Evolutionary conservation across 2,888 invertebrate genomes (phyloP).

Genomic region (Drosophila cognata): DNA sequence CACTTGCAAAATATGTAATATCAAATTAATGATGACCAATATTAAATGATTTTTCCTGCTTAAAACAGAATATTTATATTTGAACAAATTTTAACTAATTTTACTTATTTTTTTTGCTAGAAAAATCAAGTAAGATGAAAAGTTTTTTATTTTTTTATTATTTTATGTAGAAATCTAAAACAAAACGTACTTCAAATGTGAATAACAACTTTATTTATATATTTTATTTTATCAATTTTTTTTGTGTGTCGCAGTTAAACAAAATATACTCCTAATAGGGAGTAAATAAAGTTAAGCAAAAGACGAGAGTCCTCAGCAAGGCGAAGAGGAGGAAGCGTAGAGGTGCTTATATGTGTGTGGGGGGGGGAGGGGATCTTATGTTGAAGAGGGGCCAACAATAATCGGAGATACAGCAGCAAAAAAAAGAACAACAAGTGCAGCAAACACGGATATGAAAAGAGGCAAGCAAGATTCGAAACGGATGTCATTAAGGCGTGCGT

Average conservation of each 20-base stretch:
- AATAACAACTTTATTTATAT: neutral
- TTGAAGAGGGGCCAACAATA: conserved; percentile 36
- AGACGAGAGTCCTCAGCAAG: conserved; percentile 29
- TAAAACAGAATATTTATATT: neutral
- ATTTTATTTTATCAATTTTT: neutral
- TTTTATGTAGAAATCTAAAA: neutral
- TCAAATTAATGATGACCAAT: neutral
- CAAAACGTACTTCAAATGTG: neutral
- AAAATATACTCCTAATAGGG: neutral
- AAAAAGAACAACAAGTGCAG: conserved; percentile 26
- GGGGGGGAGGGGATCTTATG: conserved; percentile 3
- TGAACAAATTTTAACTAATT: neutral
- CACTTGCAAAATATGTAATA: neutral
- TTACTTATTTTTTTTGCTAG: neutral
- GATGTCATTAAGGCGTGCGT: conserved; percentile 72
- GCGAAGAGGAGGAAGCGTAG: conserved; percentile 17
- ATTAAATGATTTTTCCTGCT: neutral
- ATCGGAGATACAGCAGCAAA: neutral
- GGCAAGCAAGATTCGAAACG: conserved; percentile 39
- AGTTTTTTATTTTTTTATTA: neutral
- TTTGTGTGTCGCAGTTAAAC: no score
- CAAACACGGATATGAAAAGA: conserved; percentile 44
- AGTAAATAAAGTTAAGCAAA: neutral
- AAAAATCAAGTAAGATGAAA: neutral
- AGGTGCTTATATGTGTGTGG: neutral